phyloP scores from a whole-genome alignment of 2,888 invertebrate genomes.

The Neoascia interrupta region DNA sequence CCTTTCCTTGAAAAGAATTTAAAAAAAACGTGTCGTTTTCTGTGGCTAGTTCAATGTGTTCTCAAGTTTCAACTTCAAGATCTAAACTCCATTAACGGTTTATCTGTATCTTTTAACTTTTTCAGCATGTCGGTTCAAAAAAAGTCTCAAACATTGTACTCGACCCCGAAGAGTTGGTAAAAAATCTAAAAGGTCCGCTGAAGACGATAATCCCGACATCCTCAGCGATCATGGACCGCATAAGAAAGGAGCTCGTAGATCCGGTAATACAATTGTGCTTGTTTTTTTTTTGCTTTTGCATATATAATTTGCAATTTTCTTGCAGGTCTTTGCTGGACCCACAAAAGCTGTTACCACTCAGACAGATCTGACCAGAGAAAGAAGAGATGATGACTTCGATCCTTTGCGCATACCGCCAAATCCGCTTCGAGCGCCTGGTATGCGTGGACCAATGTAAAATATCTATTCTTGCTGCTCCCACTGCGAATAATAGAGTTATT shows the following conservation, averaged over 20 bases:
- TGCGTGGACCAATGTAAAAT: constrained; percentile 72
- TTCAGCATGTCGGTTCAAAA: constrained; percentile 77
- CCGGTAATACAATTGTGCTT: constrained; percentile 79
- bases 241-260: constrained; percentile 85
- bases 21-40: not conserved
- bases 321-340: constrained; percentile 76
- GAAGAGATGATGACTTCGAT: constrained; percentile 60
- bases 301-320: not conserved
- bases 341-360: constrained; percentile 77
- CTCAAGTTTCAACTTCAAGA: not conserved
- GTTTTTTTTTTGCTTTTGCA: not conserved
- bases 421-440: constrained; percentile 22
- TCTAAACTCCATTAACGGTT: too few relatives aligned
- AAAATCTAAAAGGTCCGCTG: constrained; percentile 82
- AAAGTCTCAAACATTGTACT: constrained; percentile 84
- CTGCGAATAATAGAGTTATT: not conserved
- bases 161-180: constrained; percentile 82
- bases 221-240: constrained; percentile 82
- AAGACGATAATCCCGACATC: constrained; percentile 84
- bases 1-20: too few relatives aligned
- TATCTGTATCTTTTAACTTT: too few relatives aligned
- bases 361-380: constrained; percentile 70
- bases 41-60: not conserved
- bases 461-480: not conserved
- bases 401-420: constrained; percentile 73